Conservation (phyloP, 2,797 vertebrate genomes). For the Steatocranus sp. region DNA sequence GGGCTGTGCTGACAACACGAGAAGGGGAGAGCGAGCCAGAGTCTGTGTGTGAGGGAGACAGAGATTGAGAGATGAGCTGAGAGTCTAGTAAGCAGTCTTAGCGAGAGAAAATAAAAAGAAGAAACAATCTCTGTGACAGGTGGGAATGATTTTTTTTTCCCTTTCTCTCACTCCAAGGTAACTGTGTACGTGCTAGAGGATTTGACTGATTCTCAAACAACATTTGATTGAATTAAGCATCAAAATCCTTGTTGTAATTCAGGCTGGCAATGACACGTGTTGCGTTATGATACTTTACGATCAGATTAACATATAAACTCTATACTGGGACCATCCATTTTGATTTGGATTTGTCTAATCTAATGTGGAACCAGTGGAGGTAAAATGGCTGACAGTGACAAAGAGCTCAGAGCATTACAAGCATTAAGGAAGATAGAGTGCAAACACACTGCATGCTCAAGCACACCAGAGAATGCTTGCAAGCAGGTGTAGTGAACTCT, state of each 20-base stretch:
- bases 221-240: slow-evolving; percentile 70
- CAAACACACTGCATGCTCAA: slow-evolving; percentile 14
- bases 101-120: slow-evolving; percentile 51
- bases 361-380: slow-evolving; percentile 63
- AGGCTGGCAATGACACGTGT: slow-evolving; percentile 38
- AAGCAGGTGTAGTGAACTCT: slow-evolving; percentile 55
- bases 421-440: slow-evolving; percentile 58
- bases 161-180: slow-evolving; percentile 17
- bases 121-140: slow-evolving; percentile 69
- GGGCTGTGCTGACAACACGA: slow-evolving; percentile 65
- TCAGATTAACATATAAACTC: slow-evolving; percentile 63
- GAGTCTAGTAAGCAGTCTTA: slow-evolving; percentile 68
- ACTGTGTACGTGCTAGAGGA: slow-evolving; percentile 37
- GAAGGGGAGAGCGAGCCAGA: slow-evolving; percentile 31
- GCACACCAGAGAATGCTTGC: slow-evolving; percentile 33
- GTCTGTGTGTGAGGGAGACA: slow-evolving; percentile 39
- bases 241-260: slow-evolving; percentile 40
- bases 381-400: slow-evolving; percentile 74
- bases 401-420: slow-evolving; percentile 52
- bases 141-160: slow-evolving; percentile 30
- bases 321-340: slow-evolving; percentile 64
- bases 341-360: slow-evolving; percentile 72
- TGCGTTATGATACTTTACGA: slow-evolving; percentile 48
- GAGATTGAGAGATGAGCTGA: slow-evolving; percentile 67
- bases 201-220: slow-evolving; percentile 59